Conservation (phyloP, 2,797 vertebrate species). For the Hypotaenidia okinawae region DNA sequence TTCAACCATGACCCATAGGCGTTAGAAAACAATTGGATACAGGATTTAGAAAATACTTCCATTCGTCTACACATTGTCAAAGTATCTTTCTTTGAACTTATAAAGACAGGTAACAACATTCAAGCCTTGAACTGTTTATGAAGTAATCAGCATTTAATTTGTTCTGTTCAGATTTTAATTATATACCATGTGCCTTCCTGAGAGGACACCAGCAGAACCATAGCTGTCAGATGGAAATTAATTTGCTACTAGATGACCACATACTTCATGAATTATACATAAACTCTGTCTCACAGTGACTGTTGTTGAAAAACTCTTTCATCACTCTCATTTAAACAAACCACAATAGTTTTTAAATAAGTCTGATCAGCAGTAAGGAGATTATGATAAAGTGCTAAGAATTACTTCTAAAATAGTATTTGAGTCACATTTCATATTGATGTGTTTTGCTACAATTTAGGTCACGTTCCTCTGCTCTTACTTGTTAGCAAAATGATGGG, state of each 20-base stretch:
- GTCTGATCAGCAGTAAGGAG: constrained; percentile 73
- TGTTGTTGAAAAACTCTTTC: constrained; percentile 77
- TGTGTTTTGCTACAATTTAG: constrained; percentile 44
- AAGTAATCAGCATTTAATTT: constrained; percentile 81
- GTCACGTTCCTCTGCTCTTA: constrained; percentile 38
- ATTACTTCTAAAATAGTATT: constrained; percentile 57
- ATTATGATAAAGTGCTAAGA: constrained; percentile 66
- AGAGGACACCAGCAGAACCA: constrained; percentile 73
- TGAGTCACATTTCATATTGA: constrained; percentile 34
- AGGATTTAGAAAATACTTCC: not conserved
- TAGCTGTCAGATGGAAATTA: constrained; percentile 80
- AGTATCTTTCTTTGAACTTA: constrained; percentile 72
- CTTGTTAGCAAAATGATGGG: constrained; percentile 43
- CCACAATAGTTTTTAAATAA: constrained; percentile 75
- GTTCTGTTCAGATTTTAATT: constrained; percentile 81
- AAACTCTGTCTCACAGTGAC: constrained; percentile 75
- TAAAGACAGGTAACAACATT: constrained; percentile 73
- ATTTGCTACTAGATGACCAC: constrained; percentile 80
- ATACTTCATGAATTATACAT: constrained; percentile 82
- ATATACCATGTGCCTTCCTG: constrained; percentile 74
- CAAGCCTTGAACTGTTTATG: constrained; percentile 76
- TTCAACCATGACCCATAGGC: constrained; percentile 45
- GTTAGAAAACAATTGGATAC: constrained; percentile 44
- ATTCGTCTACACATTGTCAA: constrained; percentile 38
- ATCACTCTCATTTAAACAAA: constrained; percentile 75